phyloP scores from a whole-genome alignment of 2,888 invertebrate species.

The Habroteleia sp. region DNA sequence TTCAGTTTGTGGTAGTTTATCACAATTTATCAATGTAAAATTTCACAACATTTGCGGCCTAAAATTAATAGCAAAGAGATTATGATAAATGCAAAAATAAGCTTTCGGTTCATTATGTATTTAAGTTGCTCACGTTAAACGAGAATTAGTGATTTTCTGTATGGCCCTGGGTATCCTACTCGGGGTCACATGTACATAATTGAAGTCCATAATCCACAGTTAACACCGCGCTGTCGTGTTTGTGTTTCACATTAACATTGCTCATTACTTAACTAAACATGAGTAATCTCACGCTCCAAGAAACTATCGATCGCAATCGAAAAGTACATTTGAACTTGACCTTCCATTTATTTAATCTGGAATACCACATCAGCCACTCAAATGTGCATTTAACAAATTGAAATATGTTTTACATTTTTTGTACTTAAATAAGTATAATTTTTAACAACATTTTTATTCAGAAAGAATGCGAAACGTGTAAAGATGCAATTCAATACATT shows the following conservation, averaged over 20 bases:
- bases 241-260: constrained; percentile 53
- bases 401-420: too few relatives aligned
- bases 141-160: constrained; percentile 37
- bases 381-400: constrained; percentile 33
- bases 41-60: constrained; percentile 13
- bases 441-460: too few relatives aligned
- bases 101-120: constrained; percentile 12
- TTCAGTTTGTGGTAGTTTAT: too few relatives aligned
- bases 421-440: too few relatives aligned
- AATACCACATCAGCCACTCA: constrained; percentile 27
- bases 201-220: constrained; percentile 39
- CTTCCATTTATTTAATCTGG: constrained; percentile 34
- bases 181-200: constrained; percentile 30
- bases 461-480: too few relatives aligned
- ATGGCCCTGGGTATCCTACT: constrained; percentile 23
- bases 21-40: constrained; percentile 12
- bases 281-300: constrained; percentile 48
- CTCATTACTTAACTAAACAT: constrained; percentile 54
- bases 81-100: constrained; percentile 40
- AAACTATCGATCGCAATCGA: constrained; percentile 44
- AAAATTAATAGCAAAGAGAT: constrained; percentile 16
- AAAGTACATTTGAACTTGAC: constrained; percentile 51
- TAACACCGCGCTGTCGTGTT: constrained; percentile 37
- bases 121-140: constrained; percentile 16
- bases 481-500: too few relatives aligned